Conservation (phyloP, 2,888 invertebrate species). For the Aradus depressus region DNA sequence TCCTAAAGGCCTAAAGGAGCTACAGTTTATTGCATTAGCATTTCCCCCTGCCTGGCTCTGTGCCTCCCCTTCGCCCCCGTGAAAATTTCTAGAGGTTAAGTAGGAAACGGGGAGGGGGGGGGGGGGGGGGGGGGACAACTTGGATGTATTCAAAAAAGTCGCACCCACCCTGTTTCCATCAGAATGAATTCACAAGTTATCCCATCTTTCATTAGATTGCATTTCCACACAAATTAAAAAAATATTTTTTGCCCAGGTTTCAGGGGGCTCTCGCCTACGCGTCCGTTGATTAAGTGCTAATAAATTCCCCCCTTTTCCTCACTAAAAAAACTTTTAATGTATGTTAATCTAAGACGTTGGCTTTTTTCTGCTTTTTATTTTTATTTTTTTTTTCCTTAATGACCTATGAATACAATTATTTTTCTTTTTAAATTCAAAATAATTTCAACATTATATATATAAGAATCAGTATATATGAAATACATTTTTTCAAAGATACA, state of each 20-base stretch:
- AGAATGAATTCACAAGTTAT: slow-evolving; percentile 26
- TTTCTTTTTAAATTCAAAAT: neutral
- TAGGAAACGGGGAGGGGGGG: neutral
- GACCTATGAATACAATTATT: slow-evolving; percentile 9
- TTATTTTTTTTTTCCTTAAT: too few species aligned
- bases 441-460: too few species aligned
- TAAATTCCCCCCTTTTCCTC: slow-evolving; percentile 3
- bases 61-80: slow-evolving; percentile 3
- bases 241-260: slow-evolving; percentile 5
- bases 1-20: slow-evolving; percentile 21
- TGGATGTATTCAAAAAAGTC: too few species aligned
- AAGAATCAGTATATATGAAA: too few species aligned
- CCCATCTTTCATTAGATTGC: slow-evolving; percentile 25
- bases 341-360: too few species aligned
- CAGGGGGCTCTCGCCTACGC: neutral
- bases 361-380: slow-evolving; percentile 1
- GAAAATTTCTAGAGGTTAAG: slow-evolving; percentile 8
- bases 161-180: neutral
- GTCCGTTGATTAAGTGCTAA: slow-evolving; percentile 20
- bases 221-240: slow-evolving; percentile 23
- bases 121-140: too few species aligned
- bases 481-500: too few species aligned
- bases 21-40: slow-evolving; percentile 28
- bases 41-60: slow-evolving; percentile 9
- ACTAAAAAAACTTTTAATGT: slow-evolving; percentile 9